Conservation (phyloP, 1,140 invertebrate genomes). For the Pachyrhynchus sulphureomaculatus region DNA sequence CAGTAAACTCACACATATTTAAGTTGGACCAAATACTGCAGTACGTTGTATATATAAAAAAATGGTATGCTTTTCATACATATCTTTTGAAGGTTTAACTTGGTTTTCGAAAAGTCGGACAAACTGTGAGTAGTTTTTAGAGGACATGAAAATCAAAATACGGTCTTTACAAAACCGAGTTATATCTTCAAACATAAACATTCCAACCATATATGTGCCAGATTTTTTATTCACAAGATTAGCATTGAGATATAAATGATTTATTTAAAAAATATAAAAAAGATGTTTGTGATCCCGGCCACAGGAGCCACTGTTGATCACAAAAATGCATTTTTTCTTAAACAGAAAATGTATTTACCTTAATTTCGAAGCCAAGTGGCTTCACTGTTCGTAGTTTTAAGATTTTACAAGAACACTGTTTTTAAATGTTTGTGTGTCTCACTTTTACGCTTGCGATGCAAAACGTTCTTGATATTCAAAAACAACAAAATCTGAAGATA, state of each 20-base stretch:
- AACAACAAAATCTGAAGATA: neutral
- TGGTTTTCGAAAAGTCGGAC: constrained; percentile 15
- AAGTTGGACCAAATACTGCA: constrained; percentile 53
- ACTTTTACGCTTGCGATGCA: constrained; percentile 46
- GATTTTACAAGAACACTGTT: constrained; percentile 48
- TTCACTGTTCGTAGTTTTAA: constrained; percentile 44
- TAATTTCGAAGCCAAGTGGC: constrained; percentile 41
- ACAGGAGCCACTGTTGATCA: constrained; percentile 28
- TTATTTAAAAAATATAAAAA: constrained; percentile 15
- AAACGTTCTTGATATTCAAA: constrained; percentile 14
- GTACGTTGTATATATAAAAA: constrained; percentile 51
- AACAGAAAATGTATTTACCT: constrained; percentile 33
- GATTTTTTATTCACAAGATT: constrained; percentile 53
- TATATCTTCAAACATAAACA: constrained; percentile 48
- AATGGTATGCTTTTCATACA: constrained; percentile 53
- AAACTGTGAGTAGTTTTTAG: constrained; percentile 31
- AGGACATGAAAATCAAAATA: constrained; percentile 39
- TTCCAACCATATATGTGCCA: constrained; percentile 56
- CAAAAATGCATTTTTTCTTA: constrained; percentile 43
- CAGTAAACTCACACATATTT: constrained; percentile 52
- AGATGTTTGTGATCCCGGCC: constrained; percentile 41
- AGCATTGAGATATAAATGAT: constrained; percentile 39
- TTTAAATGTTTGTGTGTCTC: constrained; percentile 52
- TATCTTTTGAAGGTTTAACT: constrained; percentile 46
- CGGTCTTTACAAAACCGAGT: constrained; percentile 23